Conservation (phyloP, 2,113 vertebrate species). For the Phocoena sinus region DNA sequence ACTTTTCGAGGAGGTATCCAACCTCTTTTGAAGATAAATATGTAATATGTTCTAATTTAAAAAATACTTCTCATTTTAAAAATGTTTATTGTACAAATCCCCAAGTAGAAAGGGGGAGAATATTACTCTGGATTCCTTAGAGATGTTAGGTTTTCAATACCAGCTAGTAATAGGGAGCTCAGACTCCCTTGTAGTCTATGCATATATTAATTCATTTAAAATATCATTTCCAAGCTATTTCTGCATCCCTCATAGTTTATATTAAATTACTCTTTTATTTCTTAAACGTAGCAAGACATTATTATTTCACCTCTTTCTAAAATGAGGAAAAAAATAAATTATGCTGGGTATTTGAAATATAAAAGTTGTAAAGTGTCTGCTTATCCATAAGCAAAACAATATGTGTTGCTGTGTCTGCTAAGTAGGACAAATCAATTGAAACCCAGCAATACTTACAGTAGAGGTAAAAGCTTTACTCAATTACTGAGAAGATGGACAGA, state of each 20-base stretch:
- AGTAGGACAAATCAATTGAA: slow-evolving; percentile 15
- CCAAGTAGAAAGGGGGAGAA: background rate
- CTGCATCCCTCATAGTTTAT: background rate
- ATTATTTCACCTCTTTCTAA: background rate
- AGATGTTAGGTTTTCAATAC: background rate
- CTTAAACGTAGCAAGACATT: background rate
- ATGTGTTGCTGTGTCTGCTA: background rate
- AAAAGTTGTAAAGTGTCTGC: background rate
- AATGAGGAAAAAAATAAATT: slow-evolving; percentile 20
- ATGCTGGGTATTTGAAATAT: background rate
- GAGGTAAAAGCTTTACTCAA: background rate
- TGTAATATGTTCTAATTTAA: background rate
- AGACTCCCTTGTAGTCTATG: background rate
- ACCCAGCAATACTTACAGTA: background rate
- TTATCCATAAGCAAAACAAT: slow-evolving; percentile 27
- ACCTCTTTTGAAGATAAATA: background rate
- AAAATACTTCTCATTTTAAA: background rate
- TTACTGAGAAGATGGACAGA: slow-evolving; percentile 39
- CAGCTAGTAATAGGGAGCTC: background rate
- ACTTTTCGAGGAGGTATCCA: background rate
- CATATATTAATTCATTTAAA: slow-evolving; percentile 12
- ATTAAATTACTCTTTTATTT: background rate
- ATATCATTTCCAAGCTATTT: background rate
- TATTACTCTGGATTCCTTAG: background rate
- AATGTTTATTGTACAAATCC: background rate